These are phyloP conservation scores for Chrysopa pallens DNA, from an alignment of 1,140 invertebrate species.

Conservation along the genomic window DNA sequence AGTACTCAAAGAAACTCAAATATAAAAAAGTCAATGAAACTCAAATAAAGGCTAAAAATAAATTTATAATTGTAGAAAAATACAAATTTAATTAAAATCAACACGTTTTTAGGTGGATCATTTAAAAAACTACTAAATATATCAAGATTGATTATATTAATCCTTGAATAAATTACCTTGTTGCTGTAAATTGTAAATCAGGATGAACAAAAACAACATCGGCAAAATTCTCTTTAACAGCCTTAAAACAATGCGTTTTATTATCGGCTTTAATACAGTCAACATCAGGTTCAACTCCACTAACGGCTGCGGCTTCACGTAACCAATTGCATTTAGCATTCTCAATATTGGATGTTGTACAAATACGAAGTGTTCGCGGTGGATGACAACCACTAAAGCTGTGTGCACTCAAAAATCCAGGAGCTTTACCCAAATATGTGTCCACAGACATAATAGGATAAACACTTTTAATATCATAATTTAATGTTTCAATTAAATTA, in stretches of 20 bases:
- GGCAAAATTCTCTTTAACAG: conserved; percentile 32
- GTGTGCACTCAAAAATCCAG: conserved; percentile 36
- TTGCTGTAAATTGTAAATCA: conserved; percentile 34
- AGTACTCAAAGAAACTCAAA: too few species aligned
- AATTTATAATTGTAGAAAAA: too few species aligned
- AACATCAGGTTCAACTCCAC: conserved; percentile 53
- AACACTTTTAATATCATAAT: conserved; percentile 23
- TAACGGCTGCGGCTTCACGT: conserved; percentile 42
- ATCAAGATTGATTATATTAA: not conserved
- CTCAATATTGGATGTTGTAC: conserved; percentile 42
- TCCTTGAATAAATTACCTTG: conserved; percentile 18
- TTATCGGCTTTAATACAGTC: conserved; percentile 37
- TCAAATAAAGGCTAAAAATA: too few species aligned
- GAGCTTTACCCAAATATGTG: conserved; percentile 35
- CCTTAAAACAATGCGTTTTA: conserved; percentile 40
- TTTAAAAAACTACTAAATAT: too few species aligned
- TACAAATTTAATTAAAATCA: too few species aligned
- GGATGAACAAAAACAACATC: conserved; percentile 45
- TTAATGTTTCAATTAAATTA: conserved; percentile 30
- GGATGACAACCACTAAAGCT: conserved; percentile 42
- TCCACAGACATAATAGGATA: conserved; percentile 30
- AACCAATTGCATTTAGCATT: conserved; percentile 57
- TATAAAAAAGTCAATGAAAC: too few species aligned
- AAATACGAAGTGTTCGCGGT: conserved; percentile 36
- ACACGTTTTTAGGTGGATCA: too few species aligned